Percentiles rank a stretch among this genome's conserved stretches.
These are phyloP conservation scores for Poeciliopsis presidionis DNA, from an alignment of 2,797 vertebrate genomes.

Conservation along the genomic window DNA sequence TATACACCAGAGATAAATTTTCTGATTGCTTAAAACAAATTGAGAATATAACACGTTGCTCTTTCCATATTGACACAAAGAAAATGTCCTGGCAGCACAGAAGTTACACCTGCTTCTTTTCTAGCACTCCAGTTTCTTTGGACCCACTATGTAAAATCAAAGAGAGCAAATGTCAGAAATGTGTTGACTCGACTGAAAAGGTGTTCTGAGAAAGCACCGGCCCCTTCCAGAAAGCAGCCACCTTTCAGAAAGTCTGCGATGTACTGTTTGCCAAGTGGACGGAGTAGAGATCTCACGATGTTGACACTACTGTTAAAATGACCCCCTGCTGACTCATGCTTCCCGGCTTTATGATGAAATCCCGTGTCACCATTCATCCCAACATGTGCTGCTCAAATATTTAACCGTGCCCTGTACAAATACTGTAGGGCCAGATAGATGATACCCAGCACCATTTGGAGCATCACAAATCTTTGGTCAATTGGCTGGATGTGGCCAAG, in stretches of 20 bases:
- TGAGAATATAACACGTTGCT: conserved; percentile 28
- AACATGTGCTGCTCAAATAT: conserved; percentile 84
- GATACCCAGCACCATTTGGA: conserved; percentile 57
- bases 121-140: conserved; percentile 45
- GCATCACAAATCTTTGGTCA: conserved; percentile 72
- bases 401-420: conserved; percentile 79
- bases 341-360: conserved; percentile 81
- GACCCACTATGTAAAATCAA: conserved; percentile 36
- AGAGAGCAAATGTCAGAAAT: conserved; percentile 37
- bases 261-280: conserved; percentile 80
- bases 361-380: conserved; percentile 77
- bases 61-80: conserved; percentile 48
- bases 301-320: conserved; percentile 82
- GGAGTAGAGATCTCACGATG: conserved; percentile 65
- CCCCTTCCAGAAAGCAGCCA: conserved; percentile 70
- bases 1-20: conserved; percentile 23
- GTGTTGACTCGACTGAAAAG: conserved; percentile 56
- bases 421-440: conserved; percentile 57
- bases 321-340: conserved; percentile 74
- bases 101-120: conserved; percentile 36
- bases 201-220: conserved; percentile 67
- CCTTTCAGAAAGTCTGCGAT: conserved; percentile 54
- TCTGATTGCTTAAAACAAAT: conserved; percentile 33
- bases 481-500: conserved; percentile 66
- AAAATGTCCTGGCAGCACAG: conserved; percentile 18